Conservation (phyloP, 2,888 invertebrate genomes). For the Monopis laevigella region DNA sequence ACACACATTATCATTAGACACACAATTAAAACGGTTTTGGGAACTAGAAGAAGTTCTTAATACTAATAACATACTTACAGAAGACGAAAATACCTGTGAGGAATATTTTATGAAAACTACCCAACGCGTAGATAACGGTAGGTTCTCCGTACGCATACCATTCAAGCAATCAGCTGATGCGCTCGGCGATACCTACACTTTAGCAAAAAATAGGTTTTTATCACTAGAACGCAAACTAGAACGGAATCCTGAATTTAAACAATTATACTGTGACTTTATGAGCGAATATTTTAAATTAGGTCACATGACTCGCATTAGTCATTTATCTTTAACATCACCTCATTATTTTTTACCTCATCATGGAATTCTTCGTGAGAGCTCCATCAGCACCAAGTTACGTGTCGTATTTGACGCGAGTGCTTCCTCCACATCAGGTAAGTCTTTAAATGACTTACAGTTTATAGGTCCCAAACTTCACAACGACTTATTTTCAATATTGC, state of each 20-base stretch:
- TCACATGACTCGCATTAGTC: constrained; percentile 16
- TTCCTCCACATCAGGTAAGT: constrained; percentile 15
- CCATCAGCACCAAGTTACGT: constrained; percentile 18
- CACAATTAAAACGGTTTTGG: constrained; percentile 18
- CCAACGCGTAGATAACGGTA: constrained; percentile 16
- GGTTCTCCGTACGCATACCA: constrained; percentile 20
- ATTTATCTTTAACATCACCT: constrained; percentile 10
- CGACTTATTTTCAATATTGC: constrained; percentile 24
- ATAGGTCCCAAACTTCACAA: constrained; percentile 23
- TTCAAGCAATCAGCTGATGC: constrained; percentile 15
- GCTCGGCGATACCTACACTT: constrained; percentile 18
- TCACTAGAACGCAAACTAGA: constrained; percentile 18
- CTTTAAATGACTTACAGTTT: constrained; percentile 22
- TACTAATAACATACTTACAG: neutral
- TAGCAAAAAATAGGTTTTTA: constrained; percentile 17
- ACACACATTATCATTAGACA: constrained; percentile 12
- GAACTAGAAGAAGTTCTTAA: constrained; percentile 18
- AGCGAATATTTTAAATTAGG: constrained; percentile 16
- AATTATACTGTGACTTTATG: constrained; percentile 18
- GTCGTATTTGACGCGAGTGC: constrained; percentile 20
- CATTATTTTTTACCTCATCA: constrained; percentile 20
- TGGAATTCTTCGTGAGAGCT: constrained; percentile 16
- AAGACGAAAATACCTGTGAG: constrained; percentile 18
- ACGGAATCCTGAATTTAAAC: constrained; percentile 14
- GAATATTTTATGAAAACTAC: constrained; percentile 17